Conservation (phyloP, 2,888 invertebrate genomes). For the Diabrotica balteata region DNA sequence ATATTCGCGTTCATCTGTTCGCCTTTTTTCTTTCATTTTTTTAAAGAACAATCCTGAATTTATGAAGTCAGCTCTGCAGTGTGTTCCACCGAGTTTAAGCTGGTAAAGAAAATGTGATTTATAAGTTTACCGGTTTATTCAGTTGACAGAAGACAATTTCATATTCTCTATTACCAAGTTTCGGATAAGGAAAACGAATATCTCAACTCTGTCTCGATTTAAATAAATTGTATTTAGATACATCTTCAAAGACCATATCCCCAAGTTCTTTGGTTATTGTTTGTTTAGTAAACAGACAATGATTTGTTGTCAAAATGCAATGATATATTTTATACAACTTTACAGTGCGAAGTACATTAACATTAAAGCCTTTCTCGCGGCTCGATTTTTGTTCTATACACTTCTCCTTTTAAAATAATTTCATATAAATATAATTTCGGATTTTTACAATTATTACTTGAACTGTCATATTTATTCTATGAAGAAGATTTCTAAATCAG, state of each 20-base stretch:
- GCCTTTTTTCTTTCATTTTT: constrained; percentile 6
- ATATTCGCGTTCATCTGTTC: constrained; percentile 24
- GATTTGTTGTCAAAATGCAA: too few species aligned
- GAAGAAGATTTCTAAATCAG: too few species aligned
- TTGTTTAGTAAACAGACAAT: not conserved
- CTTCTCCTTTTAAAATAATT: too few species aligned
- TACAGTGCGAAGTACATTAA: too few species aligned
- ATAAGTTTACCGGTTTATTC: constrained; percentile 46
- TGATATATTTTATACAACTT: too few species aligned
- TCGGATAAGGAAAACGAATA: constrained; percentile 26
- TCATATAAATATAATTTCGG: too few species aligned
- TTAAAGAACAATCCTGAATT: constrained; percentile 36
- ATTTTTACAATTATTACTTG: too few species aligned
- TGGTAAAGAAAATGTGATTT: constrained; percentile 46
- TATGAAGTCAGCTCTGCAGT: constrained; percentile 41
- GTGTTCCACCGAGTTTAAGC: constrained; percentile 42
- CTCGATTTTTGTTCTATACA: too few species aligned
- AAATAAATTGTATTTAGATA: constrained; percentile 33
- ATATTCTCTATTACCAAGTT: constrained; percentile 41
- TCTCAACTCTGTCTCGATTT: constrained; percentile 30
- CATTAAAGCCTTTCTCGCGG: too few species aligned
- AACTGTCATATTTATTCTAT: too few species aligned
- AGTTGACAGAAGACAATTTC: constrained; percentile 42
- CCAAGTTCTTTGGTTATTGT: constrained; percentile 8
- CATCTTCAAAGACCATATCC: constrained; percentile 9